A percentile compares a stretch with the other conserved stretches of the same genome.
These are phyloP conservation scores for Ptiloglossa arizonensis DNA, from an alignment of 1,140 invertebrate genomes.

Conservation along the genomic window DNA sequence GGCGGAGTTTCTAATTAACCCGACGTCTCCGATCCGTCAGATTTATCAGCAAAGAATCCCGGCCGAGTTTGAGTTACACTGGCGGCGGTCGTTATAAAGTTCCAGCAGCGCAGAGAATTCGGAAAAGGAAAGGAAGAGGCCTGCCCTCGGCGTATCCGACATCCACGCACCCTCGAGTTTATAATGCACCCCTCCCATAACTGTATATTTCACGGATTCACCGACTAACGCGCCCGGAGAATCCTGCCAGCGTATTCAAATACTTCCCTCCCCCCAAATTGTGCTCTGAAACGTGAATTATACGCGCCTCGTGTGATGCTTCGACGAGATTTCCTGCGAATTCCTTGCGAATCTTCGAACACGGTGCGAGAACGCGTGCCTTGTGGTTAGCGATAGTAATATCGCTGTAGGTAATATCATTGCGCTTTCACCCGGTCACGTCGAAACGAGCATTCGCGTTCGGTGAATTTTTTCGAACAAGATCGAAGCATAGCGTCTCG, in stretches of 20 bases:
- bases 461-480: not conserved
- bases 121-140: slow-evolving; percentile 59
- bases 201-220: slow-evolving; percentile 74
- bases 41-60: slow-evolving; percentile 20
- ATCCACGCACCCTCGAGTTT: slow-evolving; percentile 62
- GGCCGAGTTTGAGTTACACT: slow-evolving; percentile 65
- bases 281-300: slow-evolving; percentile 67
- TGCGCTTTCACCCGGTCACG: not conserved
- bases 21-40: not conserved
- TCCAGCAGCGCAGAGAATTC: slow-evolving; percentile 55
- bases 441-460: not conserved
- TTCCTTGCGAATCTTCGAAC: slow-evolving; percentile 41
- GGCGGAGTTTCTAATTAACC: slow-evolving; percentile 24
- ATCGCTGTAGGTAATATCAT: too few relatives aligned
- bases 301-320: slow-evolving; percentile 54
- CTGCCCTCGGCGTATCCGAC: slow-evolving; percentile 54
- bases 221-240: slow-evolving; percentile 58
- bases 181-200: slow-evolving; percentile 72
- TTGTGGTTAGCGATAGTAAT: slow-evolving; percentile 21
- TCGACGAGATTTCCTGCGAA: slow-evolving; percentile 52
- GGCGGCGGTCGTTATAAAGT: slow-evolving; percentile 71
- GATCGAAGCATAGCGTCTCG: not conserved
- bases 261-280: slow-evolving; percentile 53
- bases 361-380: slow-evolving; percentile 25
- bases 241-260: slow-evolving; percentile 63